A percentile compares a stretch with the other conserved stretches of the same genome.
Conservation (phyloP, 2,888 invertebrate genomes). For the Slavum lentiscoides region DNA sequence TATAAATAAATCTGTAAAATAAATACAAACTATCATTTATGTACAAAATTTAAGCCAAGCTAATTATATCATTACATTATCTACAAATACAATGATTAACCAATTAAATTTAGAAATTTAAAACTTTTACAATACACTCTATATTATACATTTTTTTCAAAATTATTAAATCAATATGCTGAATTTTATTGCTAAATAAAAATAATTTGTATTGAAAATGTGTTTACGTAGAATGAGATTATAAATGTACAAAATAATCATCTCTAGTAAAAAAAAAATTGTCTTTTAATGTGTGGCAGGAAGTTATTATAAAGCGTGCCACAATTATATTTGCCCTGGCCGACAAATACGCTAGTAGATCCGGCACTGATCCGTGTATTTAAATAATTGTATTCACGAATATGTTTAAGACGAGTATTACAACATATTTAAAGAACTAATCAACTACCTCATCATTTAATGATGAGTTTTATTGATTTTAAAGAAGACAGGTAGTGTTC, state of each 20-base stretch:
- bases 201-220: too few species aligned
- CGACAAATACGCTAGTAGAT: too few species aligned
- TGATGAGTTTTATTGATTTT: constrained; percentile 15
- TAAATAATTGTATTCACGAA: background rate
- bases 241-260: too few species aligned
- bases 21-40: constrained; percentile 52
- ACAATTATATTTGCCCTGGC: too few species aligned
- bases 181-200: too few species aligned
- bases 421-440: constrained; percentile 13
- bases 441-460: background rate
- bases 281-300: too few species aligned
- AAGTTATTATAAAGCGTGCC: too few species aligned
- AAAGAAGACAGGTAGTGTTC: background rate
- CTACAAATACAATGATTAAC: background rate
- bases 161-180: too few species aligned
- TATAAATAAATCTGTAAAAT: constrained; percentile 51
- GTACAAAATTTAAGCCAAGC: constrained; percentile 46
- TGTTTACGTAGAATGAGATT: too few species aligned
- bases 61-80: constrained; percentile 5
- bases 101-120: background rate
- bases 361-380: too few species aligned
- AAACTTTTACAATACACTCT: constrained; percentile 44
- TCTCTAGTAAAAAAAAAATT: too few species aligned
- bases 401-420: background rate
- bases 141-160: background rate